Base-by-base conservation (phyloP, 37 sponge, comb jelly and placozoan species). In the Petrosia ficiformis region DNA sequence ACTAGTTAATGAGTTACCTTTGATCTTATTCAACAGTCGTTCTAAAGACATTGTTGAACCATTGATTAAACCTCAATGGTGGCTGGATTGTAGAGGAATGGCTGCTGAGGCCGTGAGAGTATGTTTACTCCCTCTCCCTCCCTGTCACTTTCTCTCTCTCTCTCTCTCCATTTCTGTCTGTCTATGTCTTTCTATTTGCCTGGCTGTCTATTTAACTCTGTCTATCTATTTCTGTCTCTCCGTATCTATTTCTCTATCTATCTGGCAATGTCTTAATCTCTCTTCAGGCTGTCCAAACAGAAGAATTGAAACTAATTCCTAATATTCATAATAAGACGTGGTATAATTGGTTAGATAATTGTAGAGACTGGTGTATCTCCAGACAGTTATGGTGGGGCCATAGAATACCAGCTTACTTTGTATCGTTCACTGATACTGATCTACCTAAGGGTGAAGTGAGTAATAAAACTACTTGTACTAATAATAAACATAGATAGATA, bases 341-440 rank as follows among this genome's bases (percentile, higher is more conserved):
- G 99, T 98, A 76, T 78, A 48, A 39, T 29, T 92, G 94, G 94
- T 71, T 93, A 72, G 94, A 87, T 70, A 93, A 90, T 75, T 77
- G 74, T 38, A 87, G 94, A 14, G 87, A 88, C 57, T 98, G 99
- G 99, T 98, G 99, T 76, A 95, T 98, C 65, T 98, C 99, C 43
- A 77, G 99, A 0, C 99, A 98, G 85, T 86, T 98, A 31, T 98
- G 99, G 99, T 98, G 99, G 99, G 99, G 99, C 10, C 99, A 98
- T 60, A 83, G 96, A 21, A 95, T 98, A 34, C 99, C 99, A 0
- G 99, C 99, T 54, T 98, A 98, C 86, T 86, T 77, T 64, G 88
- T 89, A 33, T 40, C 93, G 34, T 78, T 89, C 39, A 60, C 48
- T 60, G 92, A 90, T 63, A 76, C 85, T 34, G 54, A 48, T 29